A percentile compares a stretch with the other conserved stretches of the same genome.
These are phyloP conservation scores for Pseudomyrmex gracilis DNA, from an alignment of 1,140 invertebrate species.

Conservation along the genomic window DNA sequence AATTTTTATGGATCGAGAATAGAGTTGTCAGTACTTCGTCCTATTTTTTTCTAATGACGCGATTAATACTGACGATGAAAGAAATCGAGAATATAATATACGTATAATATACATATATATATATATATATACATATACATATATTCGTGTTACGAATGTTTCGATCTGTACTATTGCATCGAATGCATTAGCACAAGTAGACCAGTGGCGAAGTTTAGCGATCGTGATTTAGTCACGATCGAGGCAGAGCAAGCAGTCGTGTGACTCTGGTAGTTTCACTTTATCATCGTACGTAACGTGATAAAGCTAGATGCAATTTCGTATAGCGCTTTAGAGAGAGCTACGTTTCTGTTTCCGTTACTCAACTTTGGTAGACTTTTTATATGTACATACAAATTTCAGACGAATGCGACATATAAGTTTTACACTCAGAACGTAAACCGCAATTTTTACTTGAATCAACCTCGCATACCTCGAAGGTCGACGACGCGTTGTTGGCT, in stretches of 20 bases:
- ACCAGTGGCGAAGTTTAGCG: slow-evolving; percentile 46
- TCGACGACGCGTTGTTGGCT: not conserved
- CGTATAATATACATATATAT: too few species aligned
- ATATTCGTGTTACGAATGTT: slow-evolving; percentile 3
- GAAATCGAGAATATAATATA: not conserved
- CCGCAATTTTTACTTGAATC: not conserved
- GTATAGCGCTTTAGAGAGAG: slow-evolving; percentile 65
- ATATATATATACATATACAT: too few species aligned
- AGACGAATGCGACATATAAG: slow-evolving; percentile 16
- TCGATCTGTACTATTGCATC: slow-evolving; percentile 33
- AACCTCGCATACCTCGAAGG: slow-evolving; percentile 27
- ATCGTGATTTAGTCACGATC: slow-evolving; percentile 58
- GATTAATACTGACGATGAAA: not conserved
- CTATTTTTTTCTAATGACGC: not conserved
- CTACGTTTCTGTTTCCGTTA: slow-evolving; percentile 33
- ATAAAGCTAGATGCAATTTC: slow-evolving; percentile 58
- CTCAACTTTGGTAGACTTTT: slow-evolving; percentile 27
- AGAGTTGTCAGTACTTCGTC: slow-evolving; percentile 11
- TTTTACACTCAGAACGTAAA: slow-evolving; percentile 31
- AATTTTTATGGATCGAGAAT: slow-evolving; percentile 32
- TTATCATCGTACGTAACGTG: slow-evolving; percentile 5
- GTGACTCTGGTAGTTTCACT: slow-evolving; percentile 42
- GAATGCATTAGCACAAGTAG: slow-evolving; percentile 63
- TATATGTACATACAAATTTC: slow-evolving; percentile 22
- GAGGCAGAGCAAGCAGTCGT: slow-evolving; percentile 23